Base-by-base conservation (phyloP, 2,888 invertebrate genomes). In the Zhengitettix transpicula region DNA sequence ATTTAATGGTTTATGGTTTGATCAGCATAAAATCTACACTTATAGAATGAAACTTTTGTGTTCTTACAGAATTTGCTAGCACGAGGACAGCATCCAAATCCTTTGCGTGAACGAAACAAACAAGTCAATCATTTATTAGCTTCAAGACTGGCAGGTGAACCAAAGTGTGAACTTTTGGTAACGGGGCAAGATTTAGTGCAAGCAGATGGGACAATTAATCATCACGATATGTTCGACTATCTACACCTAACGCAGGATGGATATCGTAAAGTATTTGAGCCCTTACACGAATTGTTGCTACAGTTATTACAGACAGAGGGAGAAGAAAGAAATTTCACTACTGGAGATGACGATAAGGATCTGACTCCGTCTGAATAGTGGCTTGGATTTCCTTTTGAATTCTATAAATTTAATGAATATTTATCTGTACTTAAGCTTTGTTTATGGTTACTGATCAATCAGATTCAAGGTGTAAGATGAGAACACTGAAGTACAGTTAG, bases 221-320 rank as follows among this genome's bases (percentile, higher is more conserved):
- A 89, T 70, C 86, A 86, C 69, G 93, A 94, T 71, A 89, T 95
- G 89, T 86, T 89, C 70, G 94, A 95, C 74, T 95, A 91, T 73
- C 80, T 93, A 57, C 86, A 91, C 69, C 79, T 92, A 62, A 92
- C 91, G 1, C 87, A 88, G 73, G 81, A 85, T 57, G 94, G 93
- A 58, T 90, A 90, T 72, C 81, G 83, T 69, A 92, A 92, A 74
- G 86, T 88, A 11, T 90, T 91, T 72, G 89, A 89, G 73, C 88
- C 89, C 17, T 83, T 91, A 57, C 82, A 87, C 72, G 89, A 90
- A 72, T 77, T 90, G 64, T 75, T 90, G 17, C 78, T 83, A 64
- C 89, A 89, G 73, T 79, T 90, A 67, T 75, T 90, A 67, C 75
- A 90, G 58, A 81, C 78, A 67, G 89, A 88, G 74, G 85, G 83